Percentiles rank a stretch among this genome's conserved stretches.
Evolutionary conservation across 2,113 vertebrate genomes (phyloP).

Genomic region (Bucco capensis): DNA sequence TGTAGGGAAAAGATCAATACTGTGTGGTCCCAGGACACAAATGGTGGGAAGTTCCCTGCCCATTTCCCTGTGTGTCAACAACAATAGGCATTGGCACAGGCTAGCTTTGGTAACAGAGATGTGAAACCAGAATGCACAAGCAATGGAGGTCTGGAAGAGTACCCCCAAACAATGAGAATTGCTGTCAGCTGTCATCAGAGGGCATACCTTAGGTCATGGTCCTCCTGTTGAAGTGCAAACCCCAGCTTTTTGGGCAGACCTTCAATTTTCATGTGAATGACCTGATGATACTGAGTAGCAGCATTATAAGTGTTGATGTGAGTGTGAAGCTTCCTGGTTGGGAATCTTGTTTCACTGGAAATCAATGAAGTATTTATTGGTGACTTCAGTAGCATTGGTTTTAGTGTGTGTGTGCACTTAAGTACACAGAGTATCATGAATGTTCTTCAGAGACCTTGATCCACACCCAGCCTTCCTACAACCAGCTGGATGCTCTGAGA

Average conservation of each 20-base stretch:
- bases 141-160: background rate
- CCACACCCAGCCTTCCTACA: background rate
- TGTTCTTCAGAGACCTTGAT: background rate
- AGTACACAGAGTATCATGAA: background rate
- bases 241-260: background rate
- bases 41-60: background rate
- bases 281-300: background rate
- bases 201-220: background rate
- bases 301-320: background rate
- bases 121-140: background rate
- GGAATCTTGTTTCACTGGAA: background rate
- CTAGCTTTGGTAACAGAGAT: background rate
- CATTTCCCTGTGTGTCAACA: background rate
- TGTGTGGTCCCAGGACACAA: background rate
- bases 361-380: background rate
- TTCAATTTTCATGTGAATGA: background rate
- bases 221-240: background rate
- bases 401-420: background rate
- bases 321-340: background rate
- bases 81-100: too few relatives aligned
- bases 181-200: background rate
- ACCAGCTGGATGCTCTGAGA: background rate
- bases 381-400: background rate
- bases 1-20: background rate
- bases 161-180: background rate